Evolutionary conservation across 2,888 invertebrate species (phyloP).

Genomic region (Melieria crassipennis): DNA sequence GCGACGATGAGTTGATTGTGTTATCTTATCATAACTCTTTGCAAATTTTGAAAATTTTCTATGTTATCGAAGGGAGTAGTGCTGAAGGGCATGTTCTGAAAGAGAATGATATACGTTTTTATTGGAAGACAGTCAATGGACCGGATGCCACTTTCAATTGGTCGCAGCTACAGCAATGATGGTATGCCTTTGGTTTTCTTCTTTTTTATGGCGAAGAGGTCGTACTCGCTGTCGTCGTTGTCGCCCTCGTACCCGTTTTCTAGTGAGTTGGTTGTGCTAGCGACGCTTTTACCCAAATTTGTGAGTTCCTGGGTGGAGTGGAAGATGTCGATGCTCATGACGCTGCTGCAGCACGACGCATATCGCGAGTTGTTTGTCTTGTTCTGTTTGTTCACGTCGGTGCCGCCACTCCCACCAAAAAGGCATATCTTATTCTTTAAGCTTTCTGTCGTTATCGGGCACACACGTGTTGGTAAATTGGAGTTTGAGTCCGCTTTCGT

Average conservation of each 20-base stretch:
- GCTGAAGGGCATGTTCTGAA: too few species aligned
- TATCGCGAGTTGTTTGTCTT: conserved; percentile 40
- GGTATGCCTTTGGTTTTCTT: conserved; percentile 28
- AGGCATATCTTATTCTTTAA: too few species aligned
- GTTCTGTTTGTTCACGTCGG: too few species aligned
- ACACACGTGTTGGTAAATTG: too few species aligned
- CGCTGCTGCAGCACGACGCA: conserved; percentile 47
- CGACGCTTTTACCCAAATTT: conserved; percentile 12
- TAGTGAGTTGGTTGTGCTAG: conserved; percentile 37
- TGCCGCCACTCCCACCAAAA: too few species aligned
- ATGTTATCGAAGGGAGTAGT: too few species aligned
- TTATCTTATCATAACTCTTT: too few species aligned
- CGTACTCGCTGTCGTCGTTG: conserved; percentile 52
- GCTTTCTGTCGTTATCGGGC: too few species aligned
- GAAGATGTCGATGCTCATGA: conserved; percentile 37
- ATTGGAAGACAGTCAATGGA: too few species aligned
- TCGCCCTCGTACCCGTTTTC: conserved; percentile 52
- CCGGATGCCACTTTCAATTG: background rate
- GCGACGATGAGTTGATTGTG: too few species aligned
- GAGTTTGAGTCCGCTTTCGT: background rate
- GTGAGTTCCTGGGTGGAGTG: conserved; percentile 29
- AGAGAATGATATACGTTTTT: too few species aligned
- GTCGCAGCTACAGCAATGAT: background rate
- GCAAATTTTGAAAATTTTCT: too few species aligned
- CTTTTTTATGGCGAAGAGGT: conserved; percentile 36